phyloP scores from a whole-genome alignment of 2,797 vertebrate species.

The Lacerta agilis region DNA sequence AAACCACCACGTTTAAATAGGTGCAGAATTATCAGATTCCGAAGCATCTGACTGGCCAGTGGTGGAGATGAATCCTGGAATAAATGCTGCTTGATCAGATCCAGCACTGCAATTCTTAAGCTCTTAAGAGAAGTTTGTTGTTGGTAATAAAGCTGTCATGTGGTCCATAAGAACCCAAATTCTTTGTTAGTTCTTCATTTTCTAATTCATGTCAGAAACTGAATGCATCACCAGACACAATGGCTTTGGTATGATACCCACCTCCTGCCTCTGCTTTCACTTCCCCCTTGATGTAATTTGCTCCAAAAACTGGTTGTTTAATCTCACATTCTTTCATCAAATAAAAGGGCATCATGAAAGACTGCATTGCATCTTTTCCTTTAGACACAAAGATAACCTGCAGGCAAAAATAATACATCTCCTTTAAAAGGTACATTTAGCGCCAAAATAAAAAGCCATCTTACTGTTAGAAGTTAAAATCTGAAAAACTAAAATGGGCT shows the following conservation, averaged over 20 bases:
- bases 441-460: constrained; percentile 8
- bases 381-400: constrained; percentile 96
- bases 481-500: neutral
- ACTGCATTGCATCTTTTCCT: constrained; percentile 90
- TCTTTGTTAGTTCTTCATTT: neutral
- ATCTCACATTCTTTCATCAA: constrained; percentile 96
- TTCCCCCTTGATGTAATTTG: constrained; percentile 93
- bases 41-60: neutral
- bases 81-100: neutral
- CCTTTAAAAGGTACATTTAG: neutral
- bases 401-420: constrained; percentile 26
- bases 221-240: neutral
- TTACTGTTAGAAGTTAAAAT: constrained; percentile 1
- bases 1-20: neutral
- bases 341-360: constrained; percentile 98
- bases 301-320: constrained; percentile 95
- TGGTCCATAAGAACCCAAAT: neutral
- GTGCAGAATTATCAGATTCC: neutral
- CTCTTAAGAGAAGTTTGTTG: neutral
- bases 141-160: neutral
- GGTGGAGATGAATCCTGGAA: neutral
- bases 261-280: constrained; percentile 92
- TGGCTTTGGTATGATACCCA: constrained; percentile 59
- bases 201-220: neutral
- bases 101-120: neutral